A percentile compares a stretch with the other conserved stretches of the same genome.
Evolutionary conservation across 2,113 vertebrate species (phyloP).

Genomic region (Leucopsar rothschildi): DNA sequence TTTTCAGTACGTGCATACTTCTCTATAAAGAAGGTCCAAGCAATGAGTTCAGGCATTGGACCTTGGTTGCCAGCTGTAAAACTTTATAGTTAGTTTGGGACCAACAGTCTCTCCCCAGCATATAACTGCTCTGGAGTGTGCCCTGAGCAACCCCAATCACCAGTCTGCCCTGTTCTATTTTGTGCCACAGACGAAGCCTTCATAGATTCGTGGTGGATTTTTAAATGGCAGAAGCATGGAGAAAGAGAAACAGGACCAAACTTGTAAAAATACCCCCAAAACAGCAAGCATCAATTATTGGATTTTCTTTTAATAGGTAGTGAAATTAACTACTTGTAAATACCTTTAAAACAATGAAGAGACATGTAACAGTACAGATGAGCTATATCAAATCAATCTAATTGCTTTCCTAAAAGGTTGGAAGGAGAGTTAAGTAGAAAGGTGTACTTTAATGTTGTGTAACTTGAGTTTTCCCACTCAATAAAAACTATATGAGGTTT

Average conservation of each 20-base stretch:
- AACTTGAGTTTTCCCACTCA: background rate
- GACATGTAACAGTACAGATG: background rate
- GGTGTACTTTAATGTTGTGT: background rate
- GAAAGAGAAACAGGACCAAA: background rate
- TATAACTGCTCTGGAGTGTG: background rate
- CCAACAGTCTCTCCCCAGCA: background rate
- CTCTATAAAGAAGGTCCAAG: background rate
- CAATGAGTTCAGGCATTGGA: rapidly evolving
- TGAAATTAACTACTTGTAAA: background rate
- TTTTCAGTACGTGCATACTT: background rate
- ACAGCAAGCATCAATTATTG: background rate
- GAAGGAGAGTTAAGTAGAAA: background rate
- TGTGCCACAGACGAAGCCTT: background rate
- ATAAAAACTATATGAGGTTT: background rate
- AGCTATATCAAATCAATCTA: background rate
- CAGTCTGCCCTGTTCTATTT: background rate
- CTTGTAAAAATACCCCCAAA: background rate
- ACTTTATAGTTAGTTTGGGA: background rate
- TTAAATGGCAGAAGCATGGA: background rate
- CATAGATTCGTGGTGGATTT: background rate
- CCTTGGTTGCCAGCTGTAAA: background rate
- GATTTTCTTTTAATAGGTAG: background rate
- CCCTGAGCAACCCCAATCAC: background rate
- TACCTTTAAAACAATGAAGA: background rate
- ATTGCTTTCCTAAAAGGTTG: background rate